These are phyloP conservation scores for Xestia sexstrigata DNA, from an alignment of 2,888 invertebrate genomes.

Conservation along the genomic window DNA sequence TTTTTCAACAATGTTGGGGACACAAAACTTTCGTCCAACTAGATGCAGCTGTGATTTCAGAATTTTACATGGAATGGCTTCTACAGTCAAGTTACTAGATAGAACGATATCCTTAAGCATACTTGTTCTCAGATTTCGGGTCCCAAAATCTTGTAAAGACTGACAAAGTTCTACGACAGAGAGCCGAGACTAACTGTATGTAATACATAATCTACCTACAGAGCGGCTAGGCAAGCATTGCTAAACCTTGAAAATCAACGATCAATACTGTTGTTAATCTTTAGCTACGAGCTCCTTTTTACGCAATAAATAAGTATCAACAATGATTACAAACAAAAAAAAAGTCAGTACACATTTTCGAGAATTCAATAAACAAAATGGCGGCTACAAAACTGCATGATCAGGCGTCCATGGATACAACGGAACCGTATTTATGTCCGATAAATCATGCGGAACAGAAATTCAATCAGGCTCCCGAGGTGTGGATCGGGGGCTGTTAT, in stretches of 20 bases:
- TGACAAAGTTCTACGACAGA: not conserved
- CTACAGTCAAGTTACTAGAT: not conserved
- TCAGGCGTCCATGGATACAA: constrained; percentile 66
- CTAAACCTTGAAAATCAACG: not conserved
- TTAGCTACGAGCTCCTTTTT: not conserved
- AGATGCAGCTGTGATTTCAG: not conserved
- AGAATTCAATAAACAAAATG: constrained; percentile 64
- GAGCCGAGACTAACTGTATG: no score
- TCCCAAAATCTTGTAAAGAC: not conserved
- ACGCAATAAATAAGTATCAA: not conserved
- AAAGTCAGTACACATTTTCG: constrained; percentile 34
- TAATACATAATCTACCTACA: not conserved
- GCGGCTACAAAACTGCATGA: constrained; percentile 66
- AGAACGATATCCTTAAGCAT: not conserved
- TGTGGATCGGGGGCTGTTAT: constrained; percentile 65
- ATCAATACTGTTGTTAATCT: not conserved
- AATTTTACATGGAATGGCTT: not conserved
- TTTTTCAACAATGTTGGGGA: not conserved
- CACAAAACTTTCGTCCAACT: not conserved
- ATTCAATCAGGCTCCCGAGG: constrained; percentile 81
- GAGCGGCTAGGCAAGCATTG: not conserved
- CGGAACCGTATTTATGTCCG: constrained; percentile 78
- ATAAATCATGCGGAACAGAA: constrained; percentile 83
- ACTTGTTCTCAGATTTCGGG: not conserved
- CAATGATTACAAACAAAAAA: constrained; percentile 10